These are phyloP conservation scores for Parotia lawesii DNA, from an alignment of 2,113 vertebrate genomes.

Conservation along the genomic window DNA sequence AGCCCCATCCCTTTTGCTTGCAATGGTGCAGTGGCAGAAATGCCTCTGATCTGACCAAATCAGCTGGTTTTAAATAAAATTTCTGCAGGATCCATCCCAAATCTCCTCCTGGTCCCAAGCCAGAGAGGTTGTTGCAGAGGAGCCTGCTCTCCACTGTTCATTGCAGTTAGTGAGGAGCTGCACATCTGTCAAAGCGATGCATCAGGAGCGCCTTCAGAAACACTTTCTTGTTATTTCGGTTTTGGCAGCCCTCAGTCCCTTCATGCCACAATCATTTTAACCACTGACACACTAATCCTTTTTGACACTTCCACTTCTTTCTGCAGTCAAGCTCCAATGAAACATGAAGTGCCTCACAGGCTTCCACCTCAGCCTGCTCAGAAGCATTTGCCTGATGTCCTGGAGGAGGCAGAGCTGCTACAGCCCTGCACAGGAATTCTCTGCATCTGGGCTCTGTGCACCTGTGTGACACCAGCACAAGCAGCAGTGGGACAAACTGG, in stretches of 20 bases:
- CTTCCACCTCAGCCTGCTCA: background rate
- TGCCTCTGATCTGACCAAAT: background rate
- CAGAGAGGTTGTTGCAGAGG: background rate
- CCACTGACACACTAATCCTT: background rate
- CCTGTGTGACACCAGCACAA: background rate
- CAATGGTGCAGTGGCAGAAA: accelerated
- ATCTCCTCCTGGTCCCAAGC: background rate
- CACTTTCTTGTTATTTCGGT: background rate
- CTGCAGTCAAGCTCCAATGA: background rate
- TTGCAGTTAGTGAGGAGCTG: background rate
- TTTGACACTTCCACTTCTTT: background rate
- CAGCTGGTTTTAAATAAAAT: background rate
- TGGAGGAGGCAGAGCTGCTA: background rate
- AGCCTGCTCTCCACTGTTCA: background rate
- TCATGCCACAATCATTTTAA: conserved; percentile 1
- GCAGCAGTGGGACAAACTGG: background rate
- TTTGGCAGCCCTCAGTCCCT: conserved; percentile 3
- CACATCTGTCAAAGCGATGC: background rate
- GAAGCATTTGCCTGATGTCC: background rate
- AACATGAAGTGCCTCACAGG: background rate
- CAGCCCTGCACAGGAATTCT: background rate
- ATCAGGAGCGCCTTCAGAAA: background rate
- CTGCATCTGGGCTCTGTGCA: background rate
- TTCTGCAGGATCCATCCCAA: background rate
- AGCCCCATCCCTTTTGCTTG: background rate